Base-by-base conservation (phyloP, 2,113 vertebrate genomes). In the Vulpes vulpes region DNA sequence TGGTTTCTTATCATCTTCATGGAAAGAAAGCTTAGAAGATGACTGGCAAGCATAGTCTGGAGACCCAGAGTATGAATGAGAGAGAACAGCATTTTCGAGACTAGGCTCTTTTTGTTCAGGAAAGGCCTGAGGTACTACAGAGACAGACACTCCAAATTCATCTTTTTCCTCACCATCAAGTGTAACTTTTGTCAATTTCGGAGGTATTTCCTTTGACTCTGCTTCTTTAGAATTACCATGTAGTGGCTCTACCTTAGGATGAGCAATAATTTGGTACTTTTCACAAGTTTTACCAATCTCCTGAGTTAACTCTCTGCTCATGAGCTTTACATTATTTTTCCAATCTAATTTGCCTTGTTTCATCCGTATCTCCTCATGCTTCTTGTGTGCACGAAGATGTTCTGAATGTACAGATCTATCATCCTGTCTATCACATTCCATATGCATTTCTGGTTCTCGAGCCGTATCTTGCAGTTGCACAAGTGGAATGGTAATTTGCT, bases 311-410 rank as follows among this genome's bases (percentile, higher is more conserved):
- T 99, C 99, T 78, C 99, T 99, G 64, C 99, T 98, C 35, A 99
- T 99, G 12, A 96, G 99, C 98, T 98, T 99, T 97, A 99, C 99
- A 71, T 98, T 98, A 71, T 98, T 98, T 98, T 99, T 99, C 27
- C 99, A 97, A 53, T 99, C 99, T 82, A 95, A 99, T 98, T 99
- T 99, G 95, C 99, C 99, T 84, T 99, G 98, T 97, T 99, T 99
- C 91, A 99, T 99, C 99, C 99, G 99, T 73, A 99, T 98, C 97
- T 99, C 99, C 98, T 99, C 99, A 43, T 99, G 99, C 65, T 98
- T 99, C 96, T 43, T 43, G 43, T 99, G 98, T 97, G 99, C 98
- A 99, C 99, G 99, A 1, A 94, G 97, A 62, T 59, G 62, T 94
- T 97, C 91, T 94, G 74, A 95, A 82, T 78, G 97, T 92, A 98